Evolutionary conservation across 2,113 vertebrate species (phyloP).

Genomic region (Procapra przewalskii): DNA sequence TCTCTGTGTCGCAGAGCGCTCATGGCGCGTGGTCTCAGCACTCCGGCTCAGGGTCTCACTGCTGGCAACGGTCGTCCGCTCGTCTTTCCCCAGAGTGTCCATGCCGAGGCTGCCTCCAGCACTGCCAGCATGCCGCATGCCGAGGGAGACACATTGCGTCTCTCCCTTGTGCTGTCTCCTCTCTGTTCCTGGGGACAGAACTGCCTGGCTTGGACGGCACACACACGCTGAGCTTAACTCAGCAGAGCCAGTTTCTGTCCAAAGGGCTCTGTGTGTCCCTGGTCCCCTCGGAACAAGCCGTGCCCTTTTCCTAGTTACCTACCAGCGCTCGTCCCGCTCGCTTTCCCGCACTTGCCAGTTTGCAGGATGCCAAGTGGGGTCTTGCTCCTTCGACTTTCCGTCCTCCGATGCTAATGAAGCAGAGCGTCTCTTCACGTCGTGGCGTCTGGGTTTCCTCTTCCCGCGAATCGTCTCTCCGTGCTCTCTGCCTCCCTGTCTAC

Average conservation of each 20-base stretch:
- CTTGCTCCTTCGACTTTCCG: fast-evolving
- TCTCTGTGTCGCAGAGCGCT: fast-evolving
- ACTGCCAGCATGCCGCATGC: fast-evolving
- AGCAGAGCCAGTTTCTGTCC: fast-evolving
- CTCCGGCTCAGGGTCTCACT: fast-evolving
- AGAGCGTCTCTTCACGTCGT: too few species aligned
- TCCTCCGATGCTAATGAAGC: background rate
- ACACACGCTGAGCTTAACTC: fast-evolving
- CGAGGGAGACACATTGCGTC: fast-evolving
- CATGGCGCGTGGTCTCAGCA: fast-evolving
- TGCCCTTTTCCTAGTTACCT: fast-evolving
- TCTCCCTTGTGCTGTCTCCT: background rate
- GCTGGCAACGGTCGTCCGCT: fast-evolving
- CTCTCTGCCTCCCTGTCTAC: background rate
- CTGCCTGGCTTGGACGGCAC: fast-evolving
- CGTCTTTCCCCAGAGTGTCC: background rate
- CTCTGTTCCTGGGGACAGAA: background rate
- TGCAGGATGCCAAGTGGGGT: fast-evolving
- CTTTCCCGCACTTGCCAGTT: fast-evolving
- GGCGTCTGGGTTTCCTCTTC: background rate
- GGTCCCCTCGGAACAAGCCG: fast-evolving
- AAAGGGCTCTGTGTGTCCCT: fast-evolving
- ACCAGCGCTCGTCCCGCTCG: fast-evolving
- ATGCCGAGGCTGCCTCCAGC: fast-evolving
- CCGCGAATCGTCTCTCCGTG: background rate